Evolutionary conservation across 1,140 invertebrate genomes (phyloP).

Genomic region (Drosophila watanabei): DNA sequence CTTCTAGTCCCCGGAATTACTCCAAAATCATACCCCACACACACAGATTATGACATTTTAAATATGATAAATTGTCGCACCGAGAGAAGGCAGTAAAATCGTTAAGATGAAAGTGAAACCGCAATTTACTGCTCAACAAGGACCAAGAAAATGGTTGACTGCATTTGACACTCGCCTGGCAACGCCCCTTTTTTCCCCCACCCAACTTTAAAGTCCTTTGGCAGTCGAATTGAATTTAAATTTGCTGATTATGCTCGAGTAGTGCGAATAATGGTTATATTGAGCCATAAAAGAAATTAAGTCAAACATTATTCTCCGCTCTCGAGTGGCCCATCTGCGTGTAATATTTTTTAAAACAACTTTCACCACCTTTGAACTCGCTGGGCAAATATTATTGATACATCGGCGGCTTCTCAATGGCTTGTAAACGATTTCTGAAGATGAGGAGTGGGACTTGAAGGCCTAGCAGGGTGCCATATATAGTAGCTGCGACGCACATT

Average conservation of each 20-base stretch:
- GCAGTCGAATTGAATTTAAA: slow-evolving; percentile 80
- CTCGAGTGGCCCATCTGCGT: slow-evolving; percentile 10
- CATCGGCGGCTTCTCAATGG: slow-evolving; percentile 80
- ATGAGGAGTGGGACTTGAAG: slow-evolving; percentile 8
- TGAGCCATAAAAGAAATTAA: slow-evolving; percentile 84
- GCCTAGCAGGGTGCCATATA: slow-evolving; percentile 44
- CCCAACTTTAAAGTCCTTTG: background rate
- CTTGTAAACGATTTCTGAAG: slow-evolving; percentile 73
- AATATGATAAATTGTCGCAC: slow-evolving; percentile 78
- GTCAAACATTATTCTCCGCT: slow-evolving; percentile 73
- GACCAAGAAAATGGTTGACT: slow-evolving; percentile 28
- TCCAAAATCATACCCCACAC: slow-evolving; percentile 9
- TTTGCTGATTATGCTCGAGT: slow-evolving; percentile 75
- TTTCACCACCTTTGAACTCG: slow-evolving; percentile 76
- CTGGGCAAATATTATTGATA: slow-evolving; percentile 80
- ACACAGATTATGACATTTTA: slow-evolving; percentile 64
- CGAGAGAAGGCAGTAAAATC: slow-evolving; percentile 43
- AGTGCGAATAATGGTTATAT: slow-evolving; percentile 82
- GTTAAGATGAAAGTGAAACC: slow-evolving; percentile 45
- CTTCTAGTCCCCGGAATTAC: slow-evolving; percentile 1
- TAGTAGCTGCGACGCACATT: slow-evolving; percentile 67
- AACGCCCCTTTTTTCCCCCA: slow-evolving; percentile 10
- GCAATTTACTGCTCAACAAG: background rate
- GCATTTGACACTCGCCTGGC: slow-evolving; percentile 59
- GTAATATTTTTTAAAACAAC: slow-evolving; percentile 55